A percentile compares a stretch with the other conserved stretches of the same genome.
Evolutionary conservation across 1,140 invertebrate species (phyloP).

Genomic region (Drosophila aff.): DNA sequence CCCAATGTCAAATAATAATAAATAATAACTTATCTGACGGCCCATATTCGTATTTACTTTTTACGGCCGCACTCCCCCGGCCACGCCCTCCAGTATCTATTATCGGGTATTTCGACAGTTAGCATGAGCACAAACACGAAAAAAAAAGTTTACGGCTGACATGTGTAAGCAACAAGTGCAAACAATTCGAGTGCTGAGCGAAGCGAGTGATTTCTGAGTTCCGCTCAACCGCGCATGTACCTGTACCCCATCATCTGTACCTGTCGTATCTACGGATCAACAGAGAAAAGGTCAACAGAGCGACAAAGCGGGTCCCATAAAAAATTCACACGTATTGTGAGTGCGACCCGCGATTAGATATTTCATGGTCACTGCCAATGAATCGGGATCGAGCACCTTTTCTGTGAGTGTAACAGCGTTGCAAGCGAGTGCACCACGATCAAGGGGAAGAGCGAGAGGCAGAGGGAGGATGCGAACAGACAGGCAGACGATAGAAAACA

Average conservation of each 20-base stretch:
- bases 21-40: constrained; percentile 63
- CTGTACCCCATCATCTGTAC: constrained; percentile 17
- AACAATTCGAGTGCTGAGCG: constrained; percentile 51
- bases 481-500: constrained; percentile 64
- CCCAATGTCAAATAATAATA: constrained; percentile 66
- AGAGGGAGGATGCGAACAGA: constrained; percentile 11
- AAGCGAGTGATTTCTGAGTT: constrained; percentile 16
- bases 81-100: constrained; percentile 20
- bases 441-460: constrained; percentile 3
- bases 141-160: constrained; percentile 25
- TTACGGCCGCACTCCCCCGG: constrained; percentile 25
- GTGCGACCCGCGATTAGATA: constrained; percentile 53
- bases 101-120: constrained; percentile 43
- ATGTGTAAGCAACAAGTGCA: constrained; percentile 70
- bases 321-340: constrained; percentile 65
- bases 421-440: constrained; percentile 45
- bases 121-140: constrained; percentile 29
- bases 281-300: constrained; percentile 68
- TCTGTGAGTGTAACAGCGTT: constrained; percentile 30
- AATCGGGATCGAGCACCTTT: constrained; percentile 50
- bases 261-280: constrained; percentile 52
- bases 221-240: constrained; percentile 25
- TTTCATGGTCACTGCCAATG: constrained; percentile 78
- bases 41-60: constrained; percentile 56
- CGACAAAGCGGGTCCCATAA: constrained; percentile 61